Evolutionary conservation across 2,888 invertebrate species (phyloP), one percentile per base, ranked within the genome.

Genomic region (Meloe dianella): DNA sequence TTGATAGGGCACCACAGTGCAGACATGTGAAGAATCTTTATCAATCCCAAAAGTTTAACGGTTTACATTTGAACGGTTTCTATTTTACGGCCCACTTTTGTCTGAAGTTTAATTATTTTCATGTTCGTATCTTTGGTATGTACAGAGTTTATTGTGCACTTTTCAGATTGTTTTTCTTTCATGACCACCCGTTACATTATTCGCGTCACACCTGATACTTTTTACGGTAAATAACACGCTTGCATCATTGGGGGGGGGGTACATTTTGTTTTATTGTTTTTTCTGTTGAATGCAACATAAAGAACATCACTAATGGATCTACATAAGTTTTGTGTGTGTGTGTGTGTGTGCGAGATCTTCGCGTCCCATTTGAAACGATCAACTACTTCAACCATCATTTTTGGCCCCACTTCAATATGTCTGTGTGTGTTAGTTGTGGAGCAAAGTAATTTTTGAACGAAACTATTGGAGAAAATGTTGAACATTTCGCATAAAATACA

Each of bases 381-480:
- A 35, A 10, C 41, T 0, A 1, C 1, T 41, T 17, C n/a, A 41
- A 41, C 41, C 3, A 41, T 41, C 17, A 41, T 41, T 41, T 35
- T 41, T 41, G 41, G 6, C 3, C n/a, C n/a, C 41, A 6, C 14
- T 68, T 68, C 68, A 68, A 70, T 70, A 70, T 70, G 67, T 67
- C 67, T 66, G 27, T 54, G 41, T 59, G 47, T 57, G 62, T 64
- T 63, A 65, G 67, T 67, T 67, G n/a, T n/a, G n/a, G 60, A 62
- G 65, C 63, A 70, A 63, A 65, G 67, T 70, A 66, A 69, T 66
- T 69, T 66, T 30, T 60, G 62, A 47, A 60, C 57, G 57, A 68
- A 66, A 63, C 61, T 41, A 27, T 63, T 54, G 61, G 63, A 63
- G 68, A 68, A 66, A 68, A 63, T 54, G 47, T 61, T 35, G 7